A percentile compares a stretch with the other conserved stretches of the same genome.
phyloP scores from a whole-genome alignment of 2,113 vertebrate genomes.

The Chionodraco myersi region DNA sequence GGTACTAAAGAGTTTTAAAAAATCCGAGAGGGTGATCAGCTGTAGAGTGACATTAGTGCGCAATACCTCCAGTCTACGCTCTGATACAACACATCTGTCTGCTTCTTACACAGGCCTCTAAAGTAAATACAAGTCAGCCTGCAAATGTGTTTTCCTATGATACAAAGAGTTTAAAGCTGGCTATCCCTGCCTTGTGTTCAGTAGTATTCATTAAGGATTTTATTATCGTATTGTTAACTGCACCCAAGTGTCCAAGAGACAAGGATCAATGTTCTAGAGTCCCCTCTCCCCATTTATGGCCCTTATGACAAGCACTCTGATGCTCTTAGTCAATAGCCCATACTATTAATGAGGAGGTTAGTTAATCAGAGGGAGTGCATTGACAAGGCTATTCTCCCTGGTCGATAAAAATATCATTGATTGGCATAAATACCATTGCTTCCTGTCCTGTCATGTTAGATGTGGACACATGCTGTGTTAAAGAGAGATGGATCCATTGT shows the following conservation, averaged over 20 bases:
- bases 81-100: background rate
- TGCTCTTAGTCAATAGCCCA: constrained; percentile 61
- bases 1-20: background rate
- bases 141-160: background rate
- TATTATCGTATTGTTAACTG: constrained; percentile 29
- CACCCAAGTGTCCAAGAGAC: constrained; percentile 15
- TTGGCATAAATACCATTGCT: constrained; percentile 49
- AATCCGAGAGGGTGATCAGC: background rate
- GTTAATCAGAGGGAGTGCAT: constrained; percentile 79
- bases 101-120: background rate
- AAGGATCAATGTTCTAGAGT: constrained; percentile 53
- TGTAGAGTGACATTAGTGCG: constrained; percentile 1
- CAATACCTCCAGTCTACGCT: background rate
- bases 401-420: constrained; percentile 73
- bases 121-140: background rate
- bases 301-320: constrained; percentile 54
- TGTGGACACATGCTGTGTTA: constrained; percentile 26
- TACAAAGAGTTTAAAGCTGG: background rate
- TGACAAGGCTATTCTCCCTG: constrained; percentile 55
- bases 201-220: constrained; percentile 23
- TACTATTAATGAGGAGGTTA: constrained; percentile 65
- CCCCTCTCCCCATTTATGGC: constrained; percentile 58
- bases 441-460: constrained; percentile 20
- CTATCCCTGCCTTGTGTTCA: background rate
- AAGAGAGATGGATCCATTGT: constrained; percentile 18